A percentile compares a stretch with the other conserved stretches of the same genome.
These are phyloP conservation scores for Epinephelus coioides DNA, from an alignment of 2,797 vertebrate species.

Conservation along the genomic window DNA sequence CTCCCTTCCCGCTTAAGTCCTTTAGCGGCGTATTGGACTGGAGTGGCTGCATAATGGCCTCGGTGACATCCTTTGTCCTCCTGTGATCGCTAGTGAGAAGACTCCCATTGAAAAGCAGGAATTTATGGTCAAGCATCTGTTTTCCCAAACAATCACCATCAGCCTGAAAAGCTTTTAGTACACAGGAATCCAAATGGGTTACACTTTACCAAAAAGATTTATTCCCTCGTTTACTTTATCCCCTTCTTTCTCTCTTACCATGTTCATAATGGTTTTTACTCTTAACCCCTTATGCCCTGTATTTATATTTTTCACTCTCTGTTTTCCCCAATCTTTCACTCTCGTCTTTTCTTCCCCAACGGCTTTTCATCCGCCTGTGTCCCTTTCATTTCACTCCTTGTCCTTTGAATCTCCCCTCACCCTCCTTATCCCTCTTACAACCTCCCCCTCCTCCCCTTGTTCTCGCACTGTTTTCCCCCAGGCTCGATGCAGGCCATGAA, in stretches of 20 bases:
- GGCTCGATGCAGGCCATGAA: slow-evolving; percentile 90
- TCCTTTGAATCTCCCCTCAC: slow-evolving; percentile 50
- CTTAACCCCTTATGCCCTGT: slow-evolving; percentile 24
- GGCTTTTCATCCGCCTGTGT: slow-evolving; percentile 32
- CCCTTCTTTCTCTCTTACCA: slow-evolving; percentile 31
- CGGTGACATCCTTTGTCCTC: slow-evolving; percentile 83
- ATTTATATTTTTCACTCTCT: slow-evolving; percentile 57
- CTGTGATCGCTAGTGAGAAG: slow-evolving; percentile 78
- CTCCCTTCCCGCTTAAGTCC: slow-evolving; percentile 79
- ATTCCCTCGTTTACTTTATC: slow-evolving; percentile 57
- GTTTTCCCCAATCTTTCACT: slow-evolving; percentile 23
- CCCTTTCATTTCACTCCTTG: slow-evolving; percentile 44
- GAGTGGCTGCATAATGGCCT: slow-evolving; percentile 84
- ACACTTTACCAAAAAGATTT: slow-evolving; percentile 74
- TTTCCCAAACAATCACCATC: slow-evolving; percentile 83
- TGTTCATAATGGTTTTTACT: slow-evolving; percentile 30
- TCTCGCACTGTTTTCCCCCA: slow-evolving; percentile 50
- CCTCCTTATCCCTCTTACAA: slow-evolving; percentile 8
- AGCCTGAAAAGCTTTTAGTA: slow-evolving; percentile 76
- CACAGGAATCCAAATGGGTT: slow-evolving; percentile 73
- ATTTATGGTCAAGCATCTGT: slow-evolving; percentile 89
- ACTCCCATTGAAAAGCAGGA: slow-evolving; percentile 82
- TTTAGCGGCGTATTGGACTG: slow-evolving; percentile 80
- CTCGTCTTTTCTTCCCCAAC: slow-evolving; percentile 19
- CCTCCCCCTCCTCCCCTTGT: background rate